Evolutionary conservation across 2,888 invertebrate species (phyloP).

Genomic region (Drosophila anomalata): DNA sequence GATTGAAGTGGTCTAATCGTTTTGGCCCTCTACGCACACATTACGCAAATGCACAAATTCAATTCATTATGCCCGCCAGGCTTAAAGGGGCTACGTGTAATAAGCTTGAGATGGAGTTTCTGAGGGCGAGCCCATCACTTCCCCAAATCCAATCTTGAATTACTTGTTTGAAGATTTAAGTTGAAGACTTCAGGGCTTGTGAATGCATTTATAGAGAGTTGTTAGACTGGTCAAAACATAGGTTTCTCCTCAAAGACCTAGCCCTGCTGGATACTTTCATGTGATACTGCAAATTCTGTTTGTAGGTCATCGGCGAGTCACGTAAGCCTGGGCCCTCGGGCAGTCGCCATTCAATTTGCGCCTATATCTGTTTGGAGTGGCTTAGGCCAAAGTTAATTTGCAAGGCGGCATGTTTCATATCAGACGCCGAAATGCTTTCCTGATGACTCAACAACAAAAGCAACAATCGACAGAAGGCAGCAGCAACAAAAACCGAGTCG

Average conservation of each 20-base stretch:
- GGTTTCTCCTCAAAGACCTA: background rate
- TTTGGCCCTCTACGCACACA: conserved; percentile 45
- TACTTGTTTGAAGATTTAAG: background rate
- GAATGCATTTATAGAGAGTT: background rate
- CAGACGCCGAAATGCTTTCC: conserved; percentile 69
- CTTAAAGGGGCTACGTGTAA: conserved; percentile 1
- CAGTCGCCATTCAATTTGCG: conserved; percentile 24
- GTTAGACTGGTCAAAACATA: too few relatives aligned
- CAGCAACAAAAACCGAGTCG: conserved; percentile 21
- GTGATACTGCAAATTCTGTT: conserved; percentile 2
- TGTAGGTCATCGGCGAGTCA: conserved; percentile 35
- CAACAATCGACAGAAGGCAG: conserved; percentile 6
- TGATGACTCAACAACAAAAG: conserved; percentile 71
- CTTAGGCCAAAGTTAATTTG: conserved; percentile 75
- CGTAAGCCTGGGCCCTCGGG: conserved; percentile 18
- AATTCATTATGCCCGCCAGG: conserved; percentile 50
- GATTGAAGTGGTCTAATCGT: conserved; percentile 51
- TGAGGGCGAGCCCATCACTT: background rate
- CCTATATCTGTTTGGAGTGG: conserved; percentile 49
- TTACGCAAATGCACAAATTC: conserved; percentile 67
- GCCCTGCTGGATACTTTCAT: background rate
- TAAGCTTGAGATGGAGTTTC: background rate
- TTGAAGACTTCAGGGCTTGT: background rate
- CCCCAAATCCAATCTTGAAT: background rate
- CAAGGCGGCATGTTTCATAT: conserved; percentile 75